These are phyloP conservation scores for Dicrostonyx torquatus DNA, from an alignment of 2,797 vertebrate species.

Conservation along the genomic window DNA sequence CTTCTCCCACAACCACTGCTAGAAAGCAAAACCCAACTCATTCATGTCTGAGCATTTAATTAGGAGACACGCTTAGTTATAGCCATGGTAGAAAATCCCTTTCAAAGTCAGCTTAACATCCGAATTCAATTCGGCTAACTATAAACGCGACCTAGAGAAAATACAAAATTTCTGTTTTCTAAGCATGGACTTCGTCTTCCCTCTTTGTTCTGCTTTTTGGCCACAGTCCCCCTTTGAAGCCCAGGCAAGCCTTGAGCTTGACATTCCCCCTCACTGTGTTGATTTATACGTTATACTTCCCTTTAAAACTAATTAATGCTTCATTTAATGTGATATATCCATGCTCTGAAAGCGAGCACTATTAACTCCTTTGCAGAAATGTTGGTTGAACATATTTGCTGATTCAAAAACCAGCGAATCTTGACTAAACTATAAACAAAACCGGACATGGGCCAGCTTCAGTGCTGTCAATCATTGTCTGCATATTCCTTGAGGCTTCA, in stretches of 20 bases:
- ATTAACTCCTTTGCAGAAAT: background rate
- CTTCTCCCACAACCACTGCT: background rate
- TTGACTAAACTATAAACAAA: background rate
- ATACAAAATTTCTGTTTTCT: background rate
- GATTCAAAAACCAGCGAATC: background rate
- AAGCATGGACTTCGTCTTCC: background rate
- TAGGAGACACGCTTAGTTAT: background rate
- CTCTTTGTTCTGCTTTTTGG: background rate
- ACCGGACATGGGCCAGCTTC: background rate
- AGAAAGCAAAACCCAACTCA: background rate
- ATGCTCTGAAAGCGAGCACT: background rate
- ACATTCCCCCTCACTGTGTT: background rate
- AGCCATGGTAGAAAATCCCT: background rate
- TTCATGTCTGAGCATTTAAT: background rate
- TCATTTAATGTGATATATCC: background rate
- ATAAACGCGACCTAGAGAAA: background rate
- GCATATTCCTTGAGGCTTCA: background rate
- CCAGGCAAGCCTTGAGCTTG: background rate
- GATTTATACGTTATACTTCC: background rate
- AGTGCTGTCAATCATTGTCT: background rate
- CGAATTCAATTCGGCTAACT: slow-evolving; percentile 20
- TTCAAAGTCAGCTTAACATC: slow-evolving; percentile 10
- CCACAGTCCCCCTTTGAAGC: background rate
- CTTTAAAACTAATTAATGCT: slow-evolving; percentile 5
- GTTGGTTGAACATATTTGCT: background rate